Evolutionary conservation across 2,888 invertebrate species (phyloP).

Genomic region (Parelbella ahira): DNA sequence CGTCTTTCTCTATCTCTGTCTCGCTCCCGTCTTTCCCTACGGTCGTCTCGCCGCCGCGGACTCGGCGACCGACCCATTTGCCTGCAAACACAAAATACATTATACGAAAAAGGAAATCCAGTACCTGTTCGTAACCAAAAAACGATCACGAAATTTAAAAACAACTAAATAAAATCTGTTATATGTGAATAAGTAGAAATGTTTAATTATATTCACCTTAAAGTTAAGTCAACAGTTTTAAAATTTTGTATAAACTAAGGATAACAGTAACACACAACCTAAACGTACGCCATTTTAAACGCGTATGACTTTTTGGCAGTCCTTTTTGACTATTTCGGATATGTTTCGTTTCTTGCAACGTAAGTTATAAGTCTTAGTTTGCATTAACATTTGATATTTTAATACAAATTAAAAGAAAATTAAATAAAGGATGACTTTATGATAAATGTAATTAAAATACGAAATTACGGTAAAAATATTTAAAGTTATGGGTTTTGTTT

Average conservation of each 20-base stretch:
- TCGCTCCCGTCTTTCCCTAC: constrained; percentile 42
- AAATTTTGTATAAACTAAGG: constrained; percentile 55
- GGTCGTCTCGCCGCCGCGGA: constrained; percentile 64
- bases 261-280: constrained; percentile 63
- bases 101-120: not conserved
- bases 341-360: constrained; percentile 38
- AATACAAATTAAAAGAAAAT: no score
- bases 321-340: no score
- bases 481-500: no score
- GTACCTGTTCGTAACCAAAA: no score
- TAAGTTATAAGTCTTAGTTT: no score
- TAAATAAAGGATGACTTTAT: no score
- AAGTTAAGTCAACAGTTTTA: constrained; percentile 59
- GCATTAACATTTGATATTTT: no score
- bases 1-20: constrained; percentile 66
- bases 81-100: constrained; percentile 24
- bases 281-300: constrained; percentile 71
- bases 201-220: constrained; percentile 48
- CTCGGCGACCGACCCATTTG: constrained; percentile 76
- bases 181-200: no score
- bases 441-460: no score
- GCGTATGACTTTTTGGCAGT: constrained; percentile 37
- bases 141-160: not conserved
- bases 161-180: no score
- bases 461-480: no score